These are phyloP conservation scores for Gobio gobio DNA, from an alignment of 2,113 vertebrate genomes.

Conservation along the genomic window DNA sequence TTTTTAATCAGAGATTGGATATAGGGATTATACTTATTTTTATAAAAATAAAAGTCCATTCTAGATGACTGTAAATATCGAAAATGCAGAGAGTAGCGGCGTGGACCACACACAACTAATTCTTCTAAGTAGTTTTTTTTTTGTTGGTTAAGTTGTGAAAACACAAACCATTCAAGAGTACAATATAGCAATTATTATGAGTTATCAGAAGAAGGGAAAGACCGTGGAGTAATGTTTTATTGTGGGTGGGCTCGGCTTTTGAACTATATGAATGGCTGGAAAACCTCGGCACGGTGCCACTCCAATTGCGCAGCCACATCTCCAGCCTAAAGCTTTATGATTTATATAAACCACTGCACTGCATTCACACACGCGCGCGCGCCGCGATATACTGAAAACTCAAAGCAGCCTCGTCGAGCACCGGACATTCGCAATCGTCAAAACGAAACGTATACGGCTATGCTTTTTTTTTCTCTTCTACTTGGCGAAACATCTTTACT, in stretches of 20 bases:
- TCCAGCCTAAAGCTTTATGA: constrained; percentile 63
- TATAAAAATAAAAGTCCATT: not conserved
- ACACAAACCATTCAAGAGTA: not conserved
- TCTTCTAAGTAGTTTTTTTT: not conserved
- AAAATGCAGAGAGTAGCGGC: not conserved
- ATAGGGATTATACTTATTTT: not conserved
- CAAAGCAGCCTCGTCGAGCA: constrained; percentile 25
- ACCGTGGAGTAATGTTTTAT: constrained; percentile 27
- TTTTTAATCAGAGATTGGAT: not conserved
- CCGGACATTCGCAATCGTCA: not conserved
- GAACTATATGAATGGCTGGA: constrained; percentile 49
- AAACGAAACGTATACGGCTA: not conserved
- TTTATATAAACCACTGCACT: constrained; percentile 72
- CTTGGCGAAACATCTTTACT: constrained; percentile 48
- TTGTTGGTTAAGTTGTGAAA: not conserved
- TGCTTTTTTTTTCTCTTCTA: constrained; percentile 47
- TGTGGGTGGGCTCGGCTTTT: constrained; percentile 57
- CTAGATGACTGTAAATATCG: not conserved
- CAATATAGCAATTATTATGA: not conserved
- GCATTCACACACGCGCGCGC: constrained; percentile 54
- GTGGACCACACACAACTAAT: not conserved
- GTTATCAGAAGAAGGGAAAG: not conserved
- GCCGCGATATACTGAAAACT: constrained; percentile 55
- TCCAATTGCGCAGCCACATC: constrained; percentile 73
- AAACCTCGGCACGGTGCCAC: constrained; percentile 72